A percentile compares a stretch with the other conserved stretches of the same genome.
Conservation (phyloP, 1,140 invertebrate species). For the Lasioglossum baleicum region DNA sequence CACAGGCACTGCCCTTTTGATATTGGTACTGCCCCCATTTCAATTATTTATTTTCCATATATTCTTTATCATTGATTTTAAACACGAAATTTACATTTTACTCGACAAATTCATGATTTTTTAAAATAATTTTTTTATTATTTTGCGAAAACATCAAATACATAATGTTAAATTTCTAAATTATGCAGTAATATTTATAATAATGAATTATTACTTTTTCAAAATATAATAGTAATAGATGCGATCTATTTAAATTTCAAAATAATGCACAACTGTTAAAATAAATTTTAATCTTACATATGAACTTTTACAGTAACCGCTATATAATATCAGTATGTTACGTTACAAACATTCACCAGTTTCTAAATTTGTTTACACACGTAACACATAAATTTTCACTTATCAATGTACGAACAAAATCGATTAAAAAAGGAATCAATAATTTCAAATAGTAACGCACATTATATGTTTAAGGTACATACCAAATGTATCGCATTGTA, state of each 20-base stretch:
- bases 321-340: neutral
- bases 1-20: neutral
- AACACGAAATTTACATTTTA: neutral
- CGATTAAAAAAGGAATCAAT: neutral
- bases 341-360: neutral
- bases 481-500: neutral
- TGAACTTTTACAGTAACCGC: neutral
- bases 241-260: neutral
- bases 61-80: slow-evolving; percentile 5
- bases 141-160: neutral
- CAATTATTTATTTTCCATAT: no score
- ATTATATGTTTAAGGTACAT: neutral
- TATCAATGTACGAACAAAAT: neutral
- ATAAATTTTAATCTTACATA: neutral
- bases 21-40: neutral
- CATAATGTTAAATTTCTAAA: neutral
- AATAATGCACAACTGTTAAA: neutral
- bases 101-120: neutral
- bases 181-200: neutral
- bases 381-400: neutral
- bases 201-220: neutral
- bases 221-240: neutral
- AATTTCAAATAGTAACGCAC: neutral
- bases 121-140: neutral
- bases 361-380: neutral